A percentile compares a stretch with the other conserved stretches of the same genome.
phyloP scores from a whole-genome alignment of 2,113 vertebrate species.

The Anguilla rostrata region DNA sequence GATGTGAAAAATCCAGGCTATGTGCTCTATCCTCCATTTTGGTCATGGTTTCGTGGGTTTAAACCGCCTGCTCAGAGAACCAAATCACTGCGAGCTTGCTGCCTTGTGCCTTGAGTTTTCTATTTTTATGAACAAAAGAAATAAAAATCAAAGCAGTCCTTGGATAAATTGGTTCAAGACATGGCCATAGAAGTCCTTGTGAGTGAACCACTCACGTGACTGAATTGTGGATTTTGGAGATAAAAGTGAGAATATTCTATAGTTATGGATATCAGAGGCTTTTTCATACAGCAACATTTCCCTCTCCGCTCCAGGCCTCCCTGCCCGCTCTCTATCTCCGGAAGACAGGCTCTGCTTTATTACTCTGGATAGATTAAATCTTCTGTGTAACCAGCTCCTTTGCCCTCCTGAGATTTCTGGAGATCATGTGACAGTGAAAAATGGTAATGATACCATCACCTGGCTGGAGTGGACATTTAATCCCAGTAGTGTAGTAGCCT shows the following conservation, averaged over 20 bases:
- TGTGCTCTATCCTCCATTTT: too few relatives aligned
- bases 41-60: not conserved
- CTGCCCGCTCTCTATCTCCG: not conserved
- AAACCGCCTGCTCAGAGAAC: too few relatives aligned
- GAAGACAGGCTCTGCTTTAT: not conserved
- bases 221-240: not conserved
- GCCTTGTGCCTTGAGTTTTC: too few relatives aligned
- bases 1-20: too few relatives aligned
- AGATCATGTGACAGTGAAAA: not conserved
- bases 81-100: too few relatives aligned
- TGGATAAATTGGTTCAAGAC: not conserved
- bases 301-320: too few relatives aligned
- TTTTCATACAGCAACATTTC: not conserved
- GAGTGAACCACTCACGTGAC: not conserved
- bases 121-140: not conserved
- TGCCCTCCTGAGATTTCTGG: not conserved
- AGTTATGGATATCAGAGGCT: not conserved
- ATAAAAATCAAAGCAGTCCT: not conserved
- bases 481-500: not conserved
- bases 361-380: not conserved
- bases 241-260: not conserved
- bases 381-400: not conserved
- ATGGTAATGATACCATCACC: not conserved
- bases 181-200: not conserved
- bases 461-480: not conserved